Conservation (phyloP, 2,888 invertebrate genomes). For the Drosophila eohydei region DNA sequence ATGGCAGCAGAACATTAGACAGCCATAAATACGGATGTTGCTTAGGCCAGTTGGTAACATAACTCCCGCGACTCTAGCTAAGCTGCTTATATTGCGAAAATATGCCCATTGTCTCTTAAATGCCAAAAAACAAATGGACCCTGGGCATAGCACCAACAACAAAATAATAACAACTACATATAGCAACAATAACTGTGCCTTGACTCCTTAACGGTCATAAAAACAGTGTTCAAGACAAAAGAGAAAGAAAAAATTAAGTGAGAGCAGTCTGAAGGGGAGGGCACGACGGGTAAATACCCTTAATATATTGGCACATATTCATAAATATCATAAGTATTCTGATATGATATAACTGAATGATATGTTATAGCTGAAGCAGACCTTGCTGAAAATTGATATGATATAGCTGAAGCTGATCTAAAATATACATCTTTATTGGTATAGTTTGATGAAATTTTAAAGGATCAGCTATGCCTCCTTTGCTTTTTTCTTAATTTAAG, state of each 20-base stretch:
- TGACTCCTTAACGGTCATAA: slow-evolving; percentile 44
- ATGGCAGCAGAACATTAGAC: slow-evolving; percentile 57
- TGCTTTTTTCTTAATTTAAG: background rate
- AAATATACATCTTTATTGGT: too few relatives aligned
- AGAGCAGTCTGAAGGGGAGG: background rate
- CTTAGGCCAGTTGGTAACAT: slow-evolving; percentile 8
- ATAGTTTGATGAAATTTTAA: too few relatives aligned
- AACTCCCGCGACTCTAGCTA: slow-evolving; percentile 37
- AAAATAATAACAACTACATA: slow-evolving; percentile 3
- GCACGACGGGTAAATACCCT: background rate
- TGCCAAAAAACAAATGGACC: slow-evolving; percentile 42
- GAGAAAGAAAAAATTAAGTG: background rate
- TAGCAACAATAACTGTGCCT: slow-evolving; percentile 6
- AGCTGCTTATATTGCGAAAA: slow-evolving; percentile 57
- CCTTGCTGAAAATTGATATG: too few relatives aligned
- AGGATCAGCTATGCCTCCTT: background rate
- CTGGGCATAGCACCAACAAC: slow-evolving; percentile 10
- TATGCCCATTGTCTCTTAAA: slow-evolving; percentile 46
- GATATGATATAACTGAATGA: too few relatives aligned
- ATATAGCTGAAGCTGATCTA: too few relatives aligned
- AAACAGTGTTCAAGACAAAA: slow-evolving; percentile 46
- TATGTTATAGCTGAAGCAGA: too few relatives aligned
- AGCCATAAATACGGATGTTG: slow-evolving; percentile 57
- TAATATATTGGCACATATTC: background rate
- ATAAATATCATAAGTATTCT: background rate